These are phyloP conservation scores for Dendrophyllia cribrosa DNA, from an alignment of 64 coral and sea anemone genomes.

Conservation along the genomic window DNA sequence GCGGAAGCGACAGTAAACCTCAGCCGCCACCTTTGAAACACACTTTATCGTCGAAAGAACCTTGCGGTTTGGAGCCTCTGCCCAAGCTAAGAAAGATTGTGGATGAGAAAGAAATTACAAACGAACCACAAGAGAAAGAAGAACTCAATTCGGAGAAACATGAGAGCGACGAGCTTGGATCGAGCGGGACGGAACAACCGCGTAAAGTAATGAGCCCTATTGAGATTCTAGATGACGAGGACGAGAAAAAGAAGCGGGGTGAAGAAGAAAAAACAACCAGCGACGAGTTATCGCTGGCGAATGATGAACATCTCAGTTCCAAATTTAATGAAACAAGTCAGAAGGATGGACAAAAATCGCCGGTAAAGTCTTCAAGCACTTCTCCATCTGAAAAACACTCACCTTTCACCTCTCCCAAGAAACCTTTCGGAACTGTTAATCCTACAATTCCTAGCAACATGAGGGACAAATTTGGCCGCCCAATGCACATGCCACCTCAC, in stretches of 20 bases:
- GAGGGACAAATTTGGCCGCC: slow-evolving; percentile 70
- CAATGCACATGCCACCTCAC: slow-evolving; percentile 85
- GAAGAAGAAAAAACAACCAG: slow-evolving; percentile 4
- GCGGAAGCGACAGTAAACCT: slow-evolving; percentile 35
- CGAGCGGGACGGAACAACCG: slow-evolving; percentile 20
- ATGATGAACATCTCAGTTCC: background rate
- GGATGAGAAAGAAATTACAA: slow-evolving; percentile 54
- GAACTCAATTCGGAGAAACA: slow-evolving; percentile 5
- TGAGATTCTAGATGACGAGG: slow-evolving; percentile 94
- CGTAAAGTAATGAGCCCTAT: slow-evolving; percentile 76
- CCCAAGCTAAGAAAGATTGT: slow-evolving; percentile 91
- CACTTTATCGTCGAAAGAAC: slow-evolving; percentile 72
- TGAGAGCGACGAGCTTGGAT: slow-evolving; percentile 9
- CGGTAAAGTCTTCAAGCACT: slow-evolving; percentile 23
- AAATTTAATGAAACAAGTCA: slow-evolving; percentile 26
- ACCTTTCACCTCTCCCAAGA: slow-evolving; percentile 54
- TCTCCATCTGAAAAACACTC: slow-evolving; percentile 72
- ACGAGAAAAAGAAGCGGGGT: slow-evolving; percentile 71
- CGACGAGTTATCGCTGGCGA: background rate
- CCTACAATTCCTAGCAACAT: slow-evolving; percentile 71
- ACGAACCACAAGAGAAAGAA: slow-evolving; percentile 31
- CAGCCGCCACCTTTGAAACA: slow-evolving; percentile 84
- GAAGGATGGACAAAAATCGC: slow-evolving; percentile 48
- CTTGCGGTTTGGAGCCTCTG: slow-evolving; percentile 67
- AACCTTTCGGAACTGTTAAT: slow-evolving; percentile 79